A percentile compares a stretch with the other conserved stretches of the same genome.
phyloP scores from a whole-genome alignment of 2,888 invertebrate genomes.

The Tenthredo scrophulariae region DNA sequence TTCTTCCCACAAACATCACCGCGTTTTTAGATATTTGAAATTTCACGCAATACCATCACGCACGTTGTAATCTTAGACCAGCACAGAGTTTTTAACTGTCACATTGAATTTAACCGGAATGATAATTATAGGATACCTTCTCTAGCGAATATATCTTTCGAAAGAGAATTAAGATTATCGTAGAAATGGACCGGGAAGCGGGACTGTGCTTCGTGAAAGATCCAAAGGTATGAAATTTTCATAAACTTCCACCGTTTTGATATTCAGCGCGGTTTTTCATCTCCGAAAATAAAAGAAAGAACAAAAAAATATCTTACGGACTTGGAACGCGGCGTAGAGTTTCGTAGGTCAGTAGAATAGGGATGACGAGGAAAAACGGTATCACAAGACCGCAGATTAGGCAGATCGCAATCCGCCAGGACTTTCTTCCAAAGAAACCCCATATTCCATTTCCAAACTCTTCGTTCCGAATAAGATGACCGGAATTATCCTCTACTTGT shows the following conservation, averaged over 20 bases:
- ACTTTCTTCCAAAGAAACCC: constrained; percentile 46
- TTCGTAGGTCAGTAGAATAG: constrained; percentile 55
- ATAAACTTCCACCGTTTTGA: background rate
- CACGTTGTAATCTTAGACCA: background rate
- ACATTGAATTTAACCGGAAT: background rate
- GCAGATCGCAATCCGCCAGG: constrained; percentile 58
- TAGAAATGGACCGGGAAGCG: background rate
- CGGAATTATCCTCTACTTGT: background rate
- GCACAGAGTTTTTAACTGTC: background rate
- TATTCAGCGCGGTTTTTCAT: background rate
- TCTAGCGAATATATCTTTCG: background rate
- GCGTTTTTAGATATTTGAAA: background rate
- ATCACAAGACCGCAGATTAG: constrained; percentile 59
- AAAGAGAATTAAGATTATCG: background rate
- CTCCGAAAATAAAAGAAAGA: background rate
- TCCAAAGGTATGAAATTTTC: constrained; percentile 21
- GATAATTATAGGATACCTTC: background rate
- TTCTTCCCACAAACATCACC: background rate
- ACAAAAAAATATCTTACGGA: background rate
- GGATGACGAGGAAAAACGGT: constrained; percentile 59
- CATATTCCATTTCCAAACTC: background rate
- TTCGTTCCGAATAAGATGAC: background rate
- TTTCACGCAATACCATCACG: background rate
- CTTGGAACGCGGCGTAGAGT: background rate
- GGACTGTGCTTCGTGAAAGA: background rate